Base-by-base conservation (phyloP, 1,140 invertebrate species). In the Drosophila hydei region DNA sequence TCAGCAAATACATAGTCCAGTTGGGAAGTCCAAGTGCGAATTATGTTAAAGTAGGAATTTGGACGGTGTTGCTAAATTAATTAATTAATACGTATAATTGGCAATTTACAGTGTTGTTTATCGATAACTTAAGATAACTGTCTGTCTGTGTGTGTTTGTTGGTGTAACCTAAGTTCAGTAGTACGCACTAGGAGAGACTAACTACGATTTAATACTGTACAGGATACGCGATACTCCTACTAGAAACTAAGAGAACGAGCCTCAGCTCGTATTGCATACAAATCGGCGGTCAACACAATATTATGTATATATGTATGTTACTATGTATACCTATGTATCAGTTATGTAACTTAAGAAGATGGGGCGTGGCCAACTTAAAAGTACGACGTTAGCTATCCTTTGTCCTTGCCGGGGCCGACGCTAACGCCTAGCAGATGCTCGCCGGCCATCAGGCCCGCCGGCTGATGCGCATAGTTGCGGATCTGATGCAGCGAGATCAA, bases 401-500 rank as follows among this genome's bases (percentile, higher is more conserved):
- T 92, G 11, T 92, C 91, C 58, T 92, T 92, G 42, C 91, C 91
- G 2, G 91, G 73, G 9, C 91, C 91, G 18, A 92, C 91, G 59
- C 90, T 92, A 42, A 92, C 91, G 48, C 91, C 91, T 23, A 92
- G 65, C 48, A 92, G 67, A 75, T 92, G 91, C 56, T 92, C 91
- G 11, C 91, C 91, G 21, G 90, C 76, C 91, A 92, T 91, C 25
- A 92, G 65, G 30, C 91, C 90, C 16, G 89, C 94, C n/a, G 97
- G 97, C 90, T 98, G 97, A 91, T 98, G 97, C 63, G 97, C 97
- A 92, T 98, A 99, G 92, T 98, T 99, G 83, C 97, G 94, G 79
- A 99, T 99, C 93, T 99, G 98, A 92, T 99, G 97, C 47, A 99
- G 94, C 75, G 97, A 98, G 90, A 99, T 98, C 89, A 99, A 93